These are phyloP conservation scores for Hyposoter didymator DNA, from an alignment of 2,888 invertebrate species.

Conservation along the genomic window DNA sequence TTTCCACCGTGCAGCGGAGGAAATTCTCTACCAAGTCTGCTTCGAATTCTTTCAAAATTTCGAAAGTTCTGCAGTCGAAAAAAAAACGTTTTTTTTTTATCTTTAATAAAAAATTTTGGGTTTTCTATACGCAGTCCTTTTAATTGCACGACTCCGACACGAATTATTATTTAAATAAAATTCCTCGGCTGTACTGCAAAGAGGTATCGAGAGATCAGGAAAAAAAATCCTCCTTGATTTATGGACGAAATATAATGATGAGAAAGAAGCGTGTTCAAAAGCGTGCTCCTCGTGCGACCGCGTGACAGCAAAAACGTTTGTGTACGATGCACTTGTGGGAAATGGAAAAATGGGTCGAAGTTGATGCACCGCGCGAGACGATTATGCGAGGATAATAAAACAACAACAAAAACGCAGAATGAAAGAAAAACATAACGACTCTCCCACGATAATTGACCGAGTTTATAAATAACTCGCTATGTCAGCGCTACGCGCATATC, in stretches of 20 bases:
- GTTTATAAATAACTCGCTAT: slow-evolving; percentile 60
- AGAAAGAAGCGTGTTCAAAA: slow-evolving; percentile 5
- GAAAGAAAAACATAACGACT: slow-evolving; percentile 47
- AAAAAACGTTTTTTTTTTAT: too few species aligned
- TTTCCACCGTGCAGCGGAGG: not conserved
- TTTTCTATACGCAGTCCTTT: too few species aligned
- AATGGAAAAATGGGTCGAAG: slow-evolving; percentile 63
- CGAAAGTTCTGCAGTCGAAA: not conserved
- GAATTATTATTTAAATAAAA: not conserved
- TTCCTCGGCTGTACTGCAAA: not conserved
- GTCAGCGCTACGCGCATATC: slow-evolving; percentile 35
- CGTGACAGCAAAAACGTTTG: not conserved
- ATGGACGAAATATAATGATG: slow-evolving; percentile 14
- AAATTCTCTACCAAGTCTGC: not conserved
- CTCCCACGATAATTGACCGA: slow-evolving; percentile 64
- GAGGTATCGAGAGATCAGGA: not conserved
- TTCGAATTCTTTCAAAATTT: not conserved
- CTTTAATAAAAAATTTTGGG: too few species aligned
- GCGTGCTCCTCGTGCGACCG: slow-evolving; percentile 13
- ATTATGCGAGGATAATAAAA: slow-evolving; percentile 44
- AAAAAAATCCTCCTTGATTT: slow-evolving; percentile 9
- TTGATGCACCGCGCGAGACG: slow-evolving; percentile 29
- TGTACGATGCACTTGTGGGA: slow-evolving; percentile 36
- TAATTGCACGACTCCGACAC: too few species aligned
- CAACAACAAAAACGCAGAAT: not conserved